Conservation (phyloP, 1,140 invertebrate genomes). For the Sycophaga agraensis region DNA sequence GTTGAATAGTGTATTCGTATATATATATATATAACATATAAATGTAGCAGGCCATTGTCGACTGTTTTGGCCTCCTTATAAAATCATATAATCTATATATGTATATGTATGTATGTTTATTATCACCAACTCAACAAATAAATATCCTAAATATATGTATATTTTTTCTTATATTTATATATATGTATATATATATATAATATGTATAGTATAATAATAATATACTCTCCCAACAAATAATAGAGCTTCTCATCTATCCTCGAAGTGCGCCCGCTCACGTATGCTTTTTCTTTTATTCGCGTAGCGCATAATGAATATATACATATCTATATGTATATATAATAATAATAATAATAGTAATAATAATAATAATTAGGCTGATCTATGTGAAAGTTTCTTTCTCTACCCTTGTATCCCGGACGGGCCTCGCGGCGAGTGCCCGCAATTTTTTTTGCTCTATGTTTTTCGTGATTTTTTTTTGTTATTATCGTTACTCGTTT, state of each 20-base stretch:
- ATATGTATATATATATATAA: conserved; percentile 46
- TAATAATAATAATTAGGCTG: conserved; percentile 50
- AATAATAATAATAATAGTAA: conserved; percentile 35
- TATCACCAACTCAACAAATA: conserved; percentile 55
- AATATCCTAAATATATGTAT: conserved; percentile 55
- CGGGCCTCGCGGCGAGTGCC: conserved; percentile 27
- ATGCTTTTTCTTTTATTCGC: conserved; percentile 28
- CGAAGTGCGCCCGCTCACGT: not conserved
- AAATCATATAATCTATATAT: conserved; percentile 25
- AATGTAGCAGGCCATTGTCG: conserved; percentile 5
- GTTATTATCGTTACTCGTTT: conserved; percentile 29
- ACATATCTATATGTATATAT: conserved; percentile 11
- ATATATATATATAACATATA: no score
- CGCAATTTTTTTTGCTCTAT: conserved; percentile 14
- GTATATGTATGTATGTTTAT: conserved; percentile 22
- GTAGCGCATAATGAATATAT: conserved; percentile 28
- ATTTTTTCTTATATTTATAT: conserved; percentile 26
- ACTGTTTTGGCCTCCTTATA: conserved; percentile 22
- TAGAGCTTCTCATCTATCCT: conserved; percentile 39
- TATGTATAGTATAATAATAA: conserved; percentile 53
- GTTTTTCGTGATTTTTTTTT: conserved; percentile 29
- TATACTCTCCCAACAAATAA: conserved; percentile 55
- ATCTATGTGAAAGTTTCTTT: conserved; percentile 47
- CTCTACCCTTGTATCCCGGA: conserved; percentile 56
- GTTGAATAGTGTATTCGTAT: no score